Base-by-base conservation (phyloP, 2,888 invertebrate species). In the Aphodius sticticus region DNA sequence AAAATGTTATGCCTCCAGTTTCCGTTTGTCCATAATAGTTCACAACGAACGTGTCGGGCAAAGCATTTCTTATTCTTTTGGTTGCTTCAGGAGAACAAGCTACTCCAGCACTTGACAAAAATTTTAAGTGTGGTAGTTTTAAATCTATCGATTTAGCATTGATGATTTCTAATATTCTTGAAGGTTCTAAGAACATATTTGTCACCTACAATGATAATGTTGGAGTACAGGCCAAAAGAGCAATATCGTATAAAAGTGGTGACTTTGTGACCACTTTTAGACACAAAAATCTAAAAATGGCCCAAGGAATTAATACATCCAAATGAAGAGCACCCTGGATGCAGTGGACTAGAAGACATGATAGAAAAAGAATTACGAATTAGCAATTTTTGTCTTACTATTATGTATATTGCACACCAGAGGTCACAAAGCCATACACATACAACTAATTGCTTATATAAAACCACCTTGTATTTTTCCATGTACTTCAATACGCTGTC, bases 21-120 rank as follows among this genome's bases (percentile, higher is more conserved):
- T 90, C 90, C 69, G 87, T 88, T 88, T 89, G 88, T 1, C 90
- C 90, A 74, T 85, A 89, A 0, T 80, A 76, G 12, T 9, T 35
- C 9, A 71, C 35, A 26, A 79, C 26, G 5, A 69, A 0, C 3
- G 72, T 26, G 26, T 7, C 69, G 5, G 79, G 72, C 0, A 79
- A n/a, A 16, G 71, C 14, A 12, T 77, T 15, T 7, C 72, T 76
- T n/a, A 77, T 35, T 7, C 38, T 37, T 15, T 69, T 15, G 15
- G 77, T 69, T 71, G 84, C 83, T 35, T 84, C 84, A 26, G 82
- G 81, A 0, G 86, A 81, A 14, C 88, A 80, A 6, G 84, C 78
- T 6, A 85, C 87, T 5, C 88, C 88, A 0, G 85, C 88, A 6
- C 85, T 84, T 0, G 85, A 9, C 1, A 86, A 70, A 16, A 78